These are phyloP conservation scores for Tachysurus fulvidraco DNA, from an alignment of 2,113 vertebrate genomes.

Conservation along the genomic window DNA sequence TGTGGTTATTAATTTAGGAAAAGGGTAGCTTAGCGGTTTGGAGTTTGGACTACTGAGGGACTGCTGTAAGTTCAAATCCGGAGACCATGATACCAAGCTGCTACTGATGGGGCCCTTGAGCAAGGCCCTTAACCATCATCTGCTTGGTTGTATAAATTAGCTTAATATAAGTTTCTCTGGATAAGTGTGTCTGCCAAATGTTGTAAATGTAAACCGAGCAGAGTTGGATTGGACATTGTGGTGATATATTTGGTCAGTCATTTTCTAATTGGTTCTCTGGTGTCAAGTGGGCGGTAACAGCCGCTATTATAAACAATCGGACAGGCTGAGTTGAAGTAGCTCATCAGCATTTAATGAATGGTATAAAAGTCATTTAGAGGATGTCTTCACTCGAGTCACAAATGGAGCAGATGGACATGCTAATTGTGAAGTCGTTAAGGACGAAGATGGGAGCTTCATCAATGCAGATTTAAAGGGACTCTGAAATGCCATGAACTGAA, in stretches of 20 bases:
- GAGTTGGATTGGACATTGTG: conserved; percentile 24
- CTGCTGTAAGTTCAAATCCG: no score
- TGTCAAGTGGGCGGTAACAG: conserved; percentile 14
- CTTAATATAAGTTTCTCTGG: no score
- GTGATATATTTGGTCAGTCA: not conserved
- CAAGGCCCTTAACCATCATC: no score
- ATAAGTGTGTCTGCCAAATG: no score
- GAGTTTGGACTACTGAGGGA: no score
- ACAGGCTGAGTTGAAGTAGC: conserved; percentile 35
- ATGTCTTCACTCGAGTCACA: conserved; percentile 50
- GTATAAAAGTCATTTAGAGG: conserved; percentile 48
- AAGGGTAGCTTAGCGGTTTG: no score
- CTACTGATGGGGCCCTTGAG: no score
- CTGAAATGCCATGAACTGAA: conserved; percentile 11
- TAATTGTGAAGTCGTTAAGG: conserved; percentile 60
- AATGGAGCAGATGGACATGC: conserved; percentile 58
- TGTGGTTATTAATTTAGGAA: not conserved
- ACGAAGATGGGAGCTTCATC: conserved; percentile 62
- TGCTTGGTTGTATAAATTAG: no score
- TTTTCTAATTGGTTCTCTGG: conserved; percentile 12
- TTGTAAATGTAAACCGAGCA: conserved; percentile 10
- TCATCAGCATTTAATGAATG: conserved; percentile 59
- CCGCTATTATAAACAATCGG: conserved; percentile 30
- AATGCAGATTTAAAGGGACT: conserved; percentile 25
- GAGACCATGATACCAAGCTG: no score